A percentile compares a stretch with the other conserved stretches of the same genome.
phyloP scores from a whole-genome alignment of 1,140 invertebrate genomes.

The Patella vulgata region DNA sequence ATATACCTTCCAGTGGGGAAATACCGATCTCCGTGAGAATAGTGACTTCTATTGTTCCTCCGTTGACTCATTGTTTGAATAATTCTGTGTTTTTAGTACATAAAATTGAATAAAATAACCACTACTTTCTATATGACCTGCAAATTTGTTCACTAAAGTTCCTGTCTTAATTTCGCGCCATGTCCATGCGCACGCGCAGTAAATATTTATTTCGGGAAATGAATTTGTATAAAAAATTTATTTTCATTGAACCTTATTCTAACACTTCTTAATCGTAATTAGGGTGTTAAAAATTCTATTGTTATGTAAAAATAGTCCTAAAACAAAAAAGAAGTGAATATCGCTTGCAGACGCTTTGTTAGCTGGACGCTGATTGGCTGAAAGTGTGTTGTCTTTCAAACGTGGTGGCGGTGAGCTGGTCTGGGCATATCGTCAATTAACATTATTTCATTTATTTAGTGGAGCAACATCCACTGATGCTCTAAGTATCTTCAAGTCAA shows the following conservation, averaged over 20 bases:
- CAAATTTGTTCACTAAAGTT: not conserved
- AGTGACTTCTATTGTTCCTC: not conserved
- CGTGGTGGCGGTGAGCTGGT: constrained; percentile 39
- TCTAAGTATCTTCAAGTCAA: too few species aligned
- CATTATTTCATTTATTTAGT: too few species aligned
- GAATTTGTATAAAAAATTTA: not conserved
- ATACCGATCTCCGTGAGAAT: constrained; percentile 1
- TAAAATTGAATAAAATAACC: too few species aligned
- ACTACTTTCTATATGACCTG: too few species aligned
- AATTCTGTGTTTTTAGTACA: too few species aligned
- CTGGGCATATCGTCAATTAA: constrained; percentile 29
- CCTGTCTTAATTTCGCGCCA: constrained; percentile 12
- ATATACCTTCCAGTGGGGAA: not conserved
- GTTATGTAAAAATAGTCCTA: not conserved
- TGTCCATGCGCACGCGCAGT: constrained; percentile 10
- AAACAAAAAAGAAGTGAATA: constrained; percentile 7
- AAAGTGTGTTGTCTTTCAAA: constrained; percentile 45
- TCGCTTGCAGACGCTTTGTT: constrained; percentile 20
- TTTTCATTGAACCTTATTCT: not conserved
- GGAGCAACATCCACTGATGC: too few species aligned
- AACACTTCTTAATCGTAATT: not conserved
- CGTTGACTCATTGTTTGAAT: not conserved
- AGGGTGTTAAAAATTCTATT: too few species aligned
- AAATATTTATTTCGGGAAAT: not conserved
- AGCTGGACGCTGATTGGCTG: constrained; percentile 38